These are phyloP conservation scores for Gonocerus acuteangulatus DNA, from an alignment of 2,888 invertebrate genomes.

Conservation along the genomic window DNA sequence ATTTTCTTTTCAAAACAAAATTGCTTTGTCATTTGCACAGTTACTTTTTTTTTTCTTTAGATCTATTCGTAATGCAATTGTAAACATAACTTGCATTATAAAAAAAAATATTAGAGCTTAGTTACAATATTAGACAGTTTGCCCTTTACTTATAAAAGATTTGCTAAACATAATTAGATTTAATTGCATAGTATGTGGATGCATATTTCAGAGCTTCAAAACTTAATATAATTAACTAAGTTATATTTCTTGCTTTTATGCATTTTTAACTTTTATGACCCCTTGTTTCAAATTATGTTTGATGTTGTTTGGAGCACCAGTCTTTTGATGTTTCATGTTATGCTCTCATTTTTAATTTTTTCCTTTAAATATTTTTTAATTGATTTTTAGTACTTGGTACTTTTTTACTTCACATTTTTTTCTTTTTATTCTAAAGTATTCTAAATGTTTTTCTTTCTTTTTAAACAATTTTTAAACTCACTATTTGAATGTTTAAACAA, in stretches of 20 bases:
- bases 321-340: background rate
- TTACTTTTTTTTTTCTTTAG: slow-evolving; percentile 14
- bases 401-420: background rate
- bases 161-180: slow-evolving; percentile 13
- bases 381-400: background rate
- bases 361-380: background rate
- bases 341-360: background rate
- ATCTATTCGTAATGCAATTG: background rate
- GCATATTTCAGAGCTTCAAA: slow-evolving; percentile 17
- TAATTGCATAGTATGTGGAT: slow-evolving; percentile 22
- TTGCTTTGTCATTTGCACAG: slow-evolving; percentile 6
- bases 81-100: slow-evolving; percentile 11
- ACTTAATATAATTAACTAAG: slow-evolving; percentile 2
- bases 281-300: slow-evolving; percentile 12
- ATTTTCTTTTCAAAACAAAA: slow-evolving; percentile 3
- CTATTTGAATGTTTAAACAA: no score
- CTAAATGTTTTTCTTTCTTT: background rate
- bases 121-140: slow-evolving; percentile 6
- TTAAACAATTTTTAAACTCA: background rate
- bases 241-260: slow-evolving; percentile 13
- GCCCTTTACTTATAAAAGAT: background rate
- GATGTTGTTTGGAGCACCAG: slow-evolving; percentile 14
- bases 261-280: slow-evolving; percentile 4
- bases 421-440: background rate
- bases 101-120: slow-evolving; percentile 11